Conservation (phyloP, 2,888 invertebrate genomes). For the Malacosoma neustria region DNA sequence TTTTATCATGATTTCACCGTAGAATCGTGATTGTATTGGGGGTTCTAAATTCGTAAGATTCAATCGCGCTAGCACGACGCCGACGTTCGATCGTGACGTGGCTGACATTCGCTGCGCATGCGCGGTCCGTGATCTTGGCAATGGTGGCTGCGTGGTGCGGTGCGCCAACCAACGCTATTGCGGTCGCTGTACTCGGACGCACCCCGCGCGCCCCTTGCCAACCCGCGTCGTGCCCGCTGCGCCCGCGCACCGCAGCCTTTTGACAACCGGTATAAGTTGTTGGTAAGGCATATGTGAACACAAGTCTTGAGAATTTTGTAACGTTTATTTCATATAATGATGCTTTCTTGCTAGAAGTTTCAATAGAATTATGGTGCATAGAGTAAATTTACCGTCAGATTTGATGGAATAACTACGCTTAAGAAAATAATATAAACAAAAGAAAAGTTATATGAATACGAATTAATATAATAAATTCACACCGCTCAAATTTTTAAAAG, state of each 20-base stretch:
- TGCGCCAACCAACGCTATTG: conserved; percentile 54
- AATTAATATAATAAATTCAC: no score
- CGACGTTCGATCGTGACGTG: conserved; percentile 70
- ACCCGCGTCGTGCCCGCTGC: conserved; percentile 17
- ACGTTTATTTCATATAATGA: conserved; percentile 64
- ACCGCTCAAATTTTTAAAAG: no score
- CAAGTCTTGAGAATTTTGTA: conserved; percentile 63
- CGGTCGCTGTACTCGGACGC: conserved; percentile 65
- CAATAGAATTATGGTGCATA: conserved; percentile 33
- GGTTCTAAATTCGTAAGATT: conserved; percentile 56
- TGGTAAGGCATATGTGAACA: conserved; percentile 39
- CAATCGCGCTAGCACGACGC: conserved; percentile 61
- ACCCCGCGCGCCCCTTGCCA: conserved; percentile 14
- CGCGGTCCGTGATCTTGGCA: conserved; percentile 77
- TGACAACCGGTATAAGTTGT: conserved; percentile 66
- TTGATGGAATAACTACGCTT: no score
- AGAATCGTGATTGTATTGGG: conserved; percentile 50
- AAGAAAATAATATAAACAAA: no score
- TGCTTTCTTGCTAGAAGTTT: conserved; percentile 40
- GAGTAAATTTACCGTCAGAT: no score
- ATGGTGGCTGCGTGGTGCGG: conserved; percentile 52
- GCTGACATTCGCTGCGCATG: conserved; percentile 70
- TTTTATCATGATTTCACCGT: conserved; percentile 22
- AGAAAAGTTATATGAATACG: no score
- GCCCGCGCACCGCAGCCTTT: conserved; percentile 39